phyloP scores from a whole-genome alignment of 2,797 vertebrate genomes.

The Danio kyathit region DNA sequence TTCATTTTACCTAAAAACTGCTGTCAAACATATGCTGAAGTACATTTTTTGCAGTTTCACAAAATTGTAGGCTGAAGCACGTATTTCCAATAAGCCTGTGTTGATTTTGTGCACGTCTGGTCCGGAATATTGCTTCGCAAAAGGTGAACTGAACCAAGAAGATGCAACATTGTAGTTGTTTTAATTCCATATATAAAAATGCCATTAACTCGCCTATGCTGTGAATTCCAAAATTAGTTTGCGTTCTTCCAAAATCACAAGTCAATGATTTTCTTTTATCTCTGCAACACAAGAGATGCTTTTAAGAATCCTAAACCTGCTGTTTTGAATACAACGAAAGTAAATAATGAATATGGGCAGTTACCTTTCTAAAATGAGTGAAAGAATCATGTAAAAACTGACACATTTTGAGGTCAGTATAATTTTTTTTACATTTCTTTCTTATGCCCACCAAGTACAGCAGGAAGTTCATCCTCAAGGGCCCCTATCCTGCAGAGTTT shows the following conservation, averaged over 20 bases:
- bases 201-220: not conserved
- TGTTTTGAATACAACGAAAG: not conserved
- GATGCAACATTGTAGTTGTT: too few relatives aligned
- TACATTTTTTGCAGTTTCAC: too few relatives aligned
- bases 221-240: not conserved
- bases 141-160: too few relatives aligned
- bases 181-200: too few relatives aligned
- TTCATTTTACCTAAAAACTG: too few relatives aligned
- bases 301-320: not conserved
- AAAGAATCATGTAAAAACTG: not conserved
- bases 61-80: too few relatives aligned
- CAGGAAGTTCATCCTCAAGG: too few relatives aligned
- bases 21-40: too few relatives aligned
- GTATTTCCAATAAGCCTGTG: too few relatives aligned
- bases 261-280: not conserved
- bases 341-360: not conserved
- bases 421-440: not conserved
- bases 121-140: too few relatives aligned
- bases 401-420: not conserved
- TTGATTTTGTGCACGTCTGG: too few relatives aligned
- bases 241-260: not conserved
- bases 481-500: too few relatives aligned
- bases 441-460: not conserved
- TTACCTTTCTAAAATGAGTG: not conserved
- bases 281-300: not conserved